Percentiles rank a stretch among this genome's conserved stretches.
These are phyloP conservation scores for Emydoidea blandingii DNA, from an alignment of 2,797 vertebrate species.

Conservation along the genomic window DNA sequence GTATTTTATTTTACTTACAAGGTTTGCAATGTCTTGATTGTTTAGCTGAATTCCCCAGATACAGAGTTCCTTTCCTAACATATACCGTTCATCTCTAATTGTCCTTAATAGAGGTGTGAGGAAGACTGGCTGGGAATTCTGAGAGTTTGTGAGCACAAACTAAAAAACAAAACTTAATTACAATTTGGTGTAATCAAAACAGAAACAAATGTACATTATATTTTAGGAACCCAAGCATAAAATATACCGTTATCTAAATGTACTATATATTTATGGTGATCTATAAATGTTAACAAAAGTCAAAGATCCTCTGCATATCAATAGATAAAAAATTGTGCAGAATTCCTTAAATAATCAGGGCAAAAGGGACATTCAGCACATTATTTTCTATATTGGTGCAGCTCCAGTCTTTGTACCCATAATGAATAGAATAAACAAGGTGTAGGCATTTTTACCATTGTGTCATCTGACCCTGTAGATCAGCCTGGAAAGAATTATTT, in stretches of 20 bases:
- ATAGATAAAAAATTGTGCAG: background rate
- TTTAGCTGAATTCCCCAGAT: constrained; percentile 73
- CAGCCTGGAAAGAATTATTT: background rate
- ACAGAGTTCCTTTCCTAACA: constrained; percentile 67
- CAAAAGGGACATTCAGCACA: background rate
- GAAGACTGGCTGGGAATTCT: constrained; percentile 33
- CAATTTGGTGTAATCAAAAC: background rate
- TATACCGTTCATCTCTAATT: constrained; percentile 73
- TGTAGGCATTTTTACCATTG: background rate
- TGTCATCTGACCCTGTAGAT: background rate
- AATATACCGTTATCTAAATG: background rate
- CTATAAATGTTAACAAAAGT: background rate
- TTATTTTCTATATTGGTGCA: background rate
- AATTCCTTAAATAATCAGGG: background rate
- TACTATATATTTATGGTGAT: background rate
- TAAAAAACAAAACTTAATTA: background rate
- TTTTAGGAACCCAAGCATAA: background rate
- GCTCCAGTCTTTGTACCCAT: background rate
- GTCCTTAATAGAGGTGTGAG: constrained; percentile 73
- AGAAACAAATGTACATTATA: background rate
- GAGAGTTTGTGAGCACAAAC: constrained; percentile 62
- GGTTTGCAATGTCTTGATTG: constrained; percentile 71
- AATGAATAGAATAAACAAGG: background rate
- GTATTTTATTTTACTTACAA: constrained; percentile 65
- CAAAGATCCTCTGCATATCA: background rate